phyloP scores from a whole-genome alignment of 2,888 invertebrate species.

The Drosophila quinaria region DNA sequence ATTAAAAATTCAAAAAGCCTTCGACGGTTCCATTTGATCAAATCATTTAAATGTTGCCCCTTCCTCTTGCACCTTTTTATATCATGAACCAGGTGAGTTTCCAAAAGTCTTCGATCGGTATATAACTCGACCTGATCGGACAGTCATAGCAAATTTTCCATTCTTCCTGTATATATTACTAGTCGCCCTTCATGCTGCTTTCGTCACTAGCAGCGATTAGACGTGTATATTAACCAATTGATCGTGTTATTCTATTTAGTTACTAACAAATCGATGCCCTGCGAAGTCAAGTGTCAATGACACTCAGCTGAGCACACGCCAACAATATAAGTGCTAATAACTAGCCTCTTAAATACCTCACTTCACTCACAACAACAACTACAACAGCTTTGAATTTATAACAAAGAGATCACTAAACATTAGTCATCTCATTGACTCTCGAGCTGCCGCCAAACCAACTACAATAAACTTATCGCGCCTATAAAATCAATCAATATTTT shows the following conservation, averaged over 20 bases:
- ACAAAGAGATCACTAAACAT: constrained; percentile 71
- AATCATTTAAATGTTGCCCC: too few relatives aligned
- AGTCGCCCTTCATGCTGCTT: too few relatives aligned
- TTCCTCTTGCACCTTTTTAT: too few relatives aligned
- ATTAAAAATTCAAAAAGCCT: too few relatives aligned
- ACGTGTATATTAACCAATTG: constrained; percentile 16
- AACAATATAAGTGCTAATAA: constrained; percentile 63
- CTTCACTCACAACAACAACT: constrained; percentile 25
- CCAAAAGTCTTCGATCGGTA: too few relatives aligned
- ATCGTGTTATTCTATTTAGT: constrained; percentile 1
- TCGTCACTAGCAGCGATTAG: too few relatives aligned
- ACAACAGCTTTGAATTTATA: constrained; percentile 36
- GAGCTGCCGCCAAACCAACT: constrained; percentile 38
- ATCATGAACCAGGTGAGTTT: too few relatives aligned
- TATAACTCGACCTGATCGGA: too few relatives aligned
- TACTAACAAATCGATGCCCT: constrained; percentile 2
- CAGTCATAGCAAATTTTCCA: too few relatives aligned
- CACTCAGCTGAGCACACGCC: constrained; percentile 38
- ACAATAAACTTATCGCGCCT: constrained; percentile 75
- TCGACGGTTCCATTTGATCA: too few relatives aligned
- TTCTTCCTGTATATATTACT: too few relatives aligned
- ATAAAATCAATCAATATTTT: constrained; percentile 76
- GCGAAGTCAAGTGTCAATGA: constrained; percentile 49
- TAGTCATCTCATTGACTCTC: constrained; percentile 62
- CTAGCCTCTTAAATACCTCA: constrained; percentile 54